A percentile compares a stretch with the other conserved stretches of the same genome.
Evolutionary conservation across 2,113 vertebrate genomes (phyloP).

Genomic region (Pseudorasbora parva): DNA sequence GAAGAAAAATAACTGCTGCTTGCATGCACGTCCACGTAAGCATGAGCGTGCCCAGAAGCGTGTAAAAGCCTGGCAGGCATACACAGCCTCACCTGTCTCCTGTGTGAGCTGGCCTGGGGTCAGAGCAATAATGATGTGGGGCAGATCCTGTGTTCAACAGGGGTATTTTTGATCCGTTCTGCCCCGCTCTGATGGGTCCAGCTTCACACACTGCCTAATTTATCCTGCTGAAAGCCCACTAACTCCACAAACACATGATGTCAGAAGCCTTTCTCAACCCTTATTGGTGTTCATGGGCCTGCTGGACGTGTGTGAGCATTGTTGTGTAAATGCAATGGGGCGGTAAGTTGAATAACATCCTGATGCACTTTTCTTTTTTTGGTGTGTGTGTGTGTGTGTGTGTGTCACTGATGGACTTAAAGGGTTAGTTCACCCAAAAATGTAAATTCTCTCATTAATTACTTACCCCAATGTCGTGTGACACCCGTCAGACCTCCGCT

Average conservation of each 20-base stretch:
- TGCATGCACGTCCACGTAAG: background rate
- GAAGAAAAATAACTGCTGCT: background rate
- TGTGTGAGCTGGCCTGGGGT: constrained; percentile 32
- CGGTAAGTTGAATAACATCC: constrained; percentile 46
- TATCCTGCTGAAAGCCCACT: constrained; percentile 79
- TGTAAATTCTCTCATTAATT: too few species aligned
- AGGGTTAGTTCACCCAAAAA: too few species aligned
- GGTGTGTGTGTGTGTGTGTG: too few species aligned
- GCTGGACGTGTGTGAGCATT: constrained; percentile 63
- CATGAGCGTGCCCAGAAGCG: background rate
- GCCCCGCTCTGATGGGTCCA: constrained; percentile 44
- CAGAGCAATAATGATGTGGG: constrained; percentile 39
- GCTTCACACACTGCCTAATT: constrained; percentile 72
- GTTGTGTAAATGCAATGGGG: background rate
- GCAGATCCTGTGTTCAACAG: constrained; percentile 68
- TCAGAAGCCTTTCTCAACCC: constrained; percentile 73
- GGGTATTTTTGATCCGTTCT: constrained; percentile 75
- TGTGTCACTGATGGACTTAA: too few species aligned
- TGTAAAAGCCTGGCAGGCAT: constrained; percentile 11
- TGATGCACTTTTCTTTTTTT: constrained; percentile 50
- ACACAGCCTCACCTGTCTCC: constrained; percentile 23
- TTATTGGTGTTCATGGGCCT: constrained; percentile 60
- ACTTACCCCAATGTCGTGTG: too few species aligned
- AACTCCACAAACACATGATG: constrained; percentile 82
- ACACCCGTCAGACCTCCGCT: too few species aligned